Evolutionary conservation across 2,888 invertebrate species (phyloP).

Genomic region (Nemoura dubitans): DNA sequence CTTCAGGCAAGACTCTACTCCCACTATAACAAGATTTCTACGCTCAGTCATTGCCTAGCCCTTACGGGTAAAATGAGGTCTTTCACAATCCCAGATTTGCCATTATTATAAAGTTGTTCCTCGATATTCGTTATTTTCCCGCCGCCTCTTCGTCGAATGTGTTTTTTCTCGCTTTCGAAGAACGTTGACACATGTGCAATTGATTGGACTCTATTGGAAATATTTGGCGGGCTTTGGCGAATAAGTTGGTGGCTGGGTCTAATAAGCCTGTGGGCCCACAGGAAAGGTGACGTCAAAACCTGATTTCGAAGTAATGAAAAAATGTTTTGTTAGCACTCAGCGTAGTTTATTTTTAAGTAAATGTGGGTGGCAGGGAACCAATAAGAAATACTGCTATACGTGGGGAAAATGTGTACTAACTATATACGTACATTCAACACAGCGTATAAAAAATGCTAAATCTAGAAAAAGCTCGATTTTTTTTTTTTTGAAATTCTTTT

Average conservation of each 20-base stretch:
- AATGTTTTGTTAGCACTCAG: background rate
- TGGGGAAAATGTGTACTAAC: too few species aligned
- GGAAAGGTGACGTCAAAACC: background rate
- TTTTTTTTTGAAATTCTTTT: background rate
- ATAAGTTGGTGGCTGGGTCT: background rate
- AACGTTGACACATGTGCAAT: slow-evolving; percentile 2
- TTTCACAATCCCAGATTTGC: slow-evolving; percentile 1
- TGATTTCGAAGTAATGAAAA: background rate
- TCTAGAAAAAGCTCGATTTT: too few species aligned
- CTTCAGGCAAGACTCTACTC: background rate
- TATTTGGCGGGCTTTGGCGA: background rate
- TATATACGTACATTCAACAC: too few species aligned
- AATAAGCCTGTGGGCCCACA: background rate
- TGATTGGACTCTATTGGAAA: slow-evolving; percentile 2
- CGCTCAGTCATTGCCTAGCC: background rate
- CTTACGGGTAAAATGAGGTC: background rate
- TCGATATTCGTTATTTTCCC: background rate
- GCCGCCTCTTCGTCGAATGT: background rate
- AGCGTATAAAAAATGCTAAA: too few species aligned
- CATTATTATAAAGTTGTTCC: slow-evolving; percentile 12
- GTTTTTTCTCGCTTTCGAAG: background rate
- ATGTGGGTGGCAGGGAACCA: too few species aligned
- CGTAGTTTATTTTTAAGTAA: too few species aligned
- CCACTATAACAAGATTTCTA: background rate
- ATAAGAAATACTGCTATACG: too few species aligned